A percentile compares a stretch with the other conserved stretches of the same genome.
Evolutionary conservation across 30 jellyfish, hydroid and myxozoan genomes (phyloP).

Genomic region (Pelagia noctiluca): DNA sequence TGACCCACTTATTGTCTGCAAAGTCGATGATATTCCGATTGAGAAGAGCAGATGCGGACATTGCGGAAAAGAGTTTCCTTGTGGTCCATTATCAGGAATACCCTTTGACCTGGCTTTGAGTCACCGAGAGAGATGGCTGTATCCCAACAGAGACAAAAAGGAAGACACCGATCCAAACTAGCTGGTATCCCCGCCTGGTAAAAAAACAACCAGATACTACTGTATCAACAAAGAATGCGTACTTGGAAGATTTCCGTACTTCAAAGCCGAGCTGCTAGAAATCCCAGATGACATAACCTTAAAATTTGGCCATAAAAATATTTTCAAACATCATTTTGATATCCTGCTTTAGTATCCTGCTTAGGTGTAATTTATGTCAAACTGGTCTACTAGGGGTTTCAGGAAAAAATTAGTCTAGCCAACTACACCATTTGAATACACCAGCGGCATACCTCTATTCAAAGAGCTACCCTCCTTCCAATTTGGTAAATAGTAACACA

Average conservation of each 20-base stretch:
- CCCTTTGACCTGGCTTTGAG: neutral
- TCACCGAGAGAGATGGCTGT: conserved; percentile 17
- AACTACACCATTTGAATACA: too few relatives aligned
- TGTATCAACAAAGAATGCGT: neutral
- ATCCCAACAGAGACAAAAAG: conserved; percentile 16
- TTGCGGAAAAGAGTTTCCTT: neutral
- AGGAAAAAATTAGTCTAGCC: too few relatives aligned
- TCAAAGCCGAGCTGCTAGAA: neutral
- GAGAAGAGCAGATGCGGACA: neutral
- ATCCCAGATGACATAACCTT: neutral
- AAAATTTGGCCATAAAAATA: neutral
- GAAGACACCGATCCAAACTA: conserved; percentile 2
- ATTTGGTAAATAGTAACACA: too few relatives aligned
- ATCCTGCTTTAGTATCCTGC: too few relatives aligned
- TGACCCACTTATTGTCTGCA: neutral
- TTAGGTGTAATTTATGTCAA: too few relatives aligned
- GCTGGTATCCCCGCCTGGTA: neutral
- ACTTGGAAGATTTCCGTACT: neutral
- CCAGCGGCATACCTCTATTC: too few relatives aligned
- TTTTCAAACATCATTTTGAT: neutral
- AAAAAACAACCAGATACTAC: neutral
- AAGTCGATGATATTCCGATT: neutral
- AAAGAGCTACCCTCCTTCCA: too few relatives aligned
- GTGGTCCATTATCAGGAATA: neutral
- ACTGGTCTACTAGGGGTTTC: too few relatives aligned